Base-by-base conservation (phyloP, 2,113 vertebrate genomes). In the Myotis brandtii region DNA sequence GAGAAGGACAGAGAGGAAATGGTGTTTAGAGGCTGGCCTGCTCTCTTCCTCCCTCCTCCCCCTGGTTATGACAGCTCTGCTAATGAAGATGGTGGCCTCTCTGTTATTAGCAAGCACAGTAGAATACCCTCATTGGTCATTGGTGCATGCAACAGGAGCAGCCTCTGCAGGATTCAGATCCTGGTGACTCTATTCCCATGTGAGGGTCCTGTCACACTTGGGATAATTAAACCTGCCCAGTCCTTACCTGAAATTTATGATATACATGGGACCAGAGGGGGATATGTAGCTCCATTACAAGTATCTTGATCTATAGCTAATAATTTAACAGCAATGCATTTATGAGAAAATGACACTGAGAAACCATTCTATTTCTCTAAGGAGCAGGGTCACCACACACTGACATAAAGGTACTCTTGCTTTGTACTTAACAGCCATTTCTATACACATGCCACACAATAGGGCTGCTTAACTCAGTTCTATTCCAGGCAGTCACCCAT, bases 111-210 rank as follows among this genome's bases (percentile, higher is more conserved):
- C 27, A 62, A 1, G 8, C 72, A 82, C 4, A 50, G 34, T n/a
- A 48, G 54, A 87, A 87, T 50, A 32, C 30, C 3, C n/a, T 85
- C 46, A 21, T 18, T 37, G n/a, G n/a, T 52, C 81, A 91, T 76
- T 86, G 77, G 10, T 52, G 17, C 93, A 92, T 46, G 97, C 88
- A 94, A n/a, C 0, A 75, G 94, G 75, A 94, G 96, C 81, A 94
- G 89, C 91, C 81, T 91, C 89, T 93, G 75, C 69, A 91, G 96
- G 94, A 97, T 92, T 89, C 11, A 5, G 21, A 66, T 85, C 14
- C 62, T 73, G 30, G 50, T n/a, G 46, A 56, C 43, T 83, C 62
- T 69, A n/a, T 73, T 67, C 81, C 66, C 1, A 0, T 1, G 4
- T 9, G 16, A 95, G 12, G 34, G 11, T 59, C 66, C 46, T 64